These are phyloP conservation scores for Linhomoeus sp. DNA, from an alignment of 2,888 invertebrate species.

Conservation along the genomic window DNA sequence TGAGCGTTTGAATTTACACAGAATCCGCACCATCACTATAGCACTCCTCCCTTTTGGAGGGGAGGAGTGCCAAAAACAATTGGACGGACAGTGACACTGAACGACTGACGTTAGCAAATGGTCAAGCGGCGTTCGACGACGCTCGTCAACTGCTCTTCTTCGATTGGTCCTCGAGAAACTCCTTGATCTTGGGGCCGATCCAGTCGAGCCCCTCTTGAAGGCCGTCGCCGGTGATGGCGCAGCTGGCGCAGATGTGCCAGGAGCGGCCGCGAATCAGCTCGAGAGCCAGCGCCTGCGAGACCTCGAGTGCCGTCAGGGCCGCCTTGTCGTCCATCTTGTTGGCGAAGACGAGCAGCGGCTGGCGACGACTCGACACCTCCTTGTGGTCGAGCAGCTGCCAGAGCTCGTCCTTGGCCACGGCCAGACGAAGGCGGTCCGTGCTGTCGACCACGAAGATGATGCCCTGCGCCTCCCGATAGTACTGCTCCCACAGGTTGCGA, in stretches of 20 bases:
- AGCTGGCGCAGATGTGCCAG: conserved; percentile 86
- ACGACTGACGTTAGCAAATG: no score
- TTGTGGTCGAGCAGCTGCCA: conserved; percentile 59
- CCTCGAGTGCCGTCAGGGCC: conserved; percentile 51
- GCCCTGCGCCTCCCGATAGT: conserved; percentile 77
- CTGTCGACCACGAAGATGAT: conserved; percentile 90
- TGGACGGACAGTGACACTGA: no score
- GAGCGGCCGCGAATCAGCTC: conserved; percentile 67
- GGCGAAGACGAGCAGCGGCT: conserved; percentile 79
- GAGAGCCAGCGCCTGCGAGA: conserved; percentile 50
- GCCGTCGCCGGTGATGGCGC: conserved; percentile 78
- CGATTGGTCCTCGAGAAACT: conserved; percentile 7
- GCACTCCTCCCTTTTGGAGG: no score
- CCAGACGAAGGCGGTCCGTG: conserved; percentile 64
- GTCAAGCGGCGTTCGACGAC: no score
- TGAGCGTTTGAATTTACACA: no score
- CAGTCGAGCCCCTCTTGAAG: conserved; percentile 75
- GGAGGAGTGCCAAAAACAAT: no score
- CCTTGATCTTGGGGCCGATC: conserved; percentile 53
- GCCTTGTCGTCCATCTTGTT: conserved; percentile 84
- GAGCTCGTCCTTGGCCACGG: conserved; percentile 84
- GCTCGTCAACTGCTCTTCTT: no score
- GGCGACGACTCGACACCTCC: conserved; percentile 37
- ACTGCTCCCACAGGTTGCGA: conserved; percentile 86
- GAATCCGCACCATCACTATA: no score